These are phyloP conservation scores for Kradibia gibbosae DNA, from an alignment of 1,140 invertebrate genomes.

Conservation along the genomic window DNA sequence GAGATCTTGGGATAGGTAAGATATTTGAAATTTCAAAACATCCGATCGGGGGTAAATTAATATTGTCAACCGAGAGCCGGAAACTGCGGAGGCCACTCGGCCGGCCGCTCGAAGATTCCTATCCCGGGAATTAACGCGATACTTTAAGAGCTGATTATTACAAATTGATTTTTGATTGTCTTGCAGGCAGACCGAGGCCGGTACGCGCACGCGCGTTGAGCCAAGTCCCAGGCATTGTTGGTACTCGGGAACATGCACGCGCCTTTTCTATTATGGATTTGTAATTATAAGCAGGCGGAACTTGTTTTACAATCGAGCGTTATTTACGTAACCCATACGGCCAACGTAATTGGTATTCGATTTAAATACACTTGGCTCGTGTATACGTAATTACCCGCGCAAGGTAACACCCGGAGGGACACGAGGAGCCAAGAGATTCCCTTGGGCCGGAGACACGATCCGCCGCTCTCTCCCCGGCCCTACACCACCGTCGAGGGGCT, in stretches of 20 bases:
- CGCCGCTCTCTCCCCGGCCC: no score
- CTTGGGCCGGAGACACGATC: neutral
- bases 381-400: neutral
- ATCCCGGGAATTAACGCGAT: no score
- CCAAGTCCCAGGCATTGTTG: neutral
- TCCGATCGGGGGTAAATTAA: no score
- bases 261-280: neutral
- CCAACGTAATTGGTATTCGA: neutral
- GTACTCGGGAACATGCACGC: neutral
- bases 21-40: no score
- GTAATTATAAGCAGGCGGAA: neutral
- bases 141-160: no score
- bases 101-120: no score
- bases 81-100: no score
- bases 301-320: neutral
- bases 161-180: no score
- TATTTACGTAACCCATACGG: neutral
- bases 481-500: neutral
- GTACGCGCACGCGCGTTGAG: no score
- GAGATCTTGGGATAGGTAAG: no score
- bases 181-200: no score
- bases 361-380: neutral
- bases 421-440: neutral
- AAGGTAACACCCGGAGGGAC: neutral
- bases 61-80: no score